Evolutionary conservation across 2,113 vertebrate species (phyloP), one percentile per base, ranked within the genome.

Genomic region (Gnathonemus longibarbis): DNA sequence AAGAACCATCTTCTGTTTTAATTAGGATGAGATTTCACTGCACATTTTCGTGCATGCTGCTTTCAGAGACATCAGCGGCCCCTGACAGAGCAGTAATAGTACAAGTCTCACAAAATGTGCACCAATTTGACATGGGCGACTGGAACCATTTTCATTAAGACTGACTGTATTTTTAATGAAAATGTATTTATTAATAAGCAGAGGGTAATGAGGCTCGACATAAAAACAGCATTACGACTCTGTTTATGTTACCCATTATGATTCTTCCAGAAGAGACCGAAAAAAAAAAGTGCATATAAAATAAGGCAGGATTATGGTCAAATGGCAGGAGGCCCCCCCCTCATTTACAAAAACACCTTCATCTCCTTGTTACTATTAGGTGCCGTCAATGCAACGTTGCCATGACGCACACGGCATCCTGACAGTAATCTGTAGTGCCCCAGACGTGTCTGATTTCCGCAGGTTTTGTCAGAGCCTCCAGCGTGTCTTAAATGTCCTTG

Each of bases 101-200:
- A 66, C 24, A 48, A 80, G 39, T 46, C 45, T 70, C 56, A 17
- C 89, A 90, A 8, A 49, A 90, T 92, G 19, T 21, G 83, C 91
- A 89, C 80, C 58, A 89, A 90, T 93, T 90, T 90, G 6, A 90
- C 52, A 48, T 88, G 91, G 92, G 83, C n/a, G 42, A 89, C 92
- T 92, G 93, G 92, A 93, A 93, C 92, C 92, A 66, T 92, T 91
- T 89, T 90, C 90, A 90, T 93, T 94, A 90, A 92, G 88, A 88
- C 90, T 88, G 89, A 89, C 90, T 52, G 86, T 83, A 91, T 93
- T 92, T 91, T 89, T 88, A 90, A 91, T 89, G 89, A 91, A 94
- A 94, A 95, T 93, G 92, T 93, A 93, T 94, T 94, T 94, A 94
- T 94, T 95, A 92, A 94, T 96, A 93, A 94, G 92, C 19, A 62